These are phyloP conservation scores for Pseudococcus jackbeardsleyi DNA, from an alignment of 2,888 invertebrate species.

Conservation along the genomic window DNA sequence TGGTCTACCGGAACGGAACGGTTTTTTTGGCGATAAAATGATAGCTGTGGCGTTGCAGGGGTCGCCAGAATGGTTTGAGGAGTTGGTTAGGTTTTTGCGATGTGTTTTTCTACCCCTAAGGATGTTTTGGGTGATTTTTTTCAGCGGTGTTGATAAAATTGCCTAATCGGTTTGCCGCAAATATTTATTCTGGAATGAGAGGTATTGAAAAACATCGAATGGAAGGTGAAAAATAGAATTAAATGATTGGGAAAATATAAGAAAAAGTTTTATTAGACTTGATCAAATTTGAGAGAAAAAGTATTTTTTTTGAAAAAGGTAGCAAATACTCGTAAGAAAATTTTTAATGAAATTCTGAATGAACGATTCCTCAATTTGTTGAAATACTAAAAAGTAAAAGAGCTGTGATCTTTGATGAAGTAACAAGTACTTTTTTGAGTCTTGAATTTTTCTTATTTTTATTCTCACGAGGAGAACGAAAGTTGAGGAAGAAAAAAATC, in stretches of 20 bases:
- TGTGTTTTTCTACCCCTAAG: background rate
- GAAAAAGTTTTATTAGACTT: background rate
- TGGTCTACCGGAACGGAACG: constrained; percentile 7
- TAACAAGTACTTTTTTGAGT: too few relatives aligned
- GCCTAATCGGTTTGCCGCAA: constrained; percentile 19
- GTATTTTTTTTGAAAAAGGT: background rate
- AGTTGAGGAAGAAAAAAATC: too few relatives aligned
- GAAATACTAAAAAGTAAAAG: too few relatives aligned
- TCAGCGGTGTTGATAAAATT: background rate
- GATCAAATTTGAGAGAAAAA: background rate
- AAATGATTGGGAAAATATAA: too few relatives aligned
- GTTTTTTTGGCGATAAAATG: constrained; percentile 19
- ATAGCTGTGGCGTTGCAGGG: background rate
- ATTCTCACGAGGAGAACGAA: too few relatives aligned
- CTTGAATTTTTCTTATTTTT: too few relatives aligned
- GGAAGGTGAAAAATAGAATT: background rate
- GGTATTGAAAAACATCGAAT: background rate
- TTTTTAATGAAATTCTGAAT: background rate
- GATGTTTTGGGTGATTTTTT: background rate
- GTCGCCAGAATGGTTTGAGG: background rate
- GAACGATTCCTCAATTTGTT: too few relatives aligned
- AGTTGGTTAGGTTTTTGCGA: background rate
- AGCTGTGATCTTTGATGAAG: too few relatives aligned
- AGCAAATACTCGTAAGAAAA: background rate
- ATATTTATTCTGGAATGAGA: background rate